These are phyloP conservation scores for Listronotus oregonensis DNA, from an alignment of 1,140 invertebrate species.

Conservation along the genomic window DNA sequence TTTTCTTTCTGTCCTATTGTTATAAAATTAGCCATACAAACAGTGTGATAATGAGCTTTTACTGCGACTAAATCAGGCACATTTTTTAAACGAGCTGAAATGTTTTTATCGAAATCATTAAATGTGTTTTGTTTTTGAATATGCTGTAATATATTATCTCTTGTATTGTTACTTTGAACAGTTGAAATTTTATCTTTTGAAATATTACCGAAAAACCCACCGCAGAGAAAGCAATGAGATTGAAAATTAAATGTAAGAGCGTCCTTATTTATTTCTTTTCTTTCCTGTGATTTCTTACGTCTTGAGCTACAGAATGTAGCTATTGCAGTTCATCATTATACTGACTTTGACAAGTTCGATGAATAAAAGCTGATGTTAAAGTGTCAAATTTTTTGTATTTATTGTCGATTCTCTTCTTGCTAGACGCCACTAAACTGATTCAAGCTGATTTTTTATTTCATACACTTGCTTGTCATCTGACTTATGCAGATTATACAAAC, in stretches of 20 bases:
- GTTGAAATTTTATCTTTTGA: slow-evolving; percentile 9
- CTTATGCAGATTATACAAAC: slow-evolving; percentile 14
- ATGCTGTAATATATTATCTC: too few species aligned
- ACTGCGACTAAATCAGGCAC: slow-evolving; percentile 19
- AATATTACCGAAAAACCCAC: slow-evolving; percentile 20
- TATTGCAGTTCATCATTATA: slow-evolving; percentile 17
- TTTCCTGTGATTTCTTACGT: slow-evolving; percentile 8
- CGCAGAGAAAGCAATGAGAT: slow-evolving; percentile 20
- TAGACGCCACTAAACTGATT: background rate
- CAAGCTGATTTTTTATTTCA: slow-evolving; percentile 8
- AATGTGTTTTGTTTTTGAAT: slow-evolving; percentile 17
- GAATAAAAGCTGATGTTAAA: slow-evolving; percentile 17
- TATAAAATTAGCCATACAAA: slow-evolving; percentile 13
- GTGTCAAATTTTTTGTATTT: slow-evolving; percentile 6
- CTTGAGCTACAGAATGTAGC: slow-evolving; percentile 10
- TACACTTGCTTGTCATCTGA: background rate
- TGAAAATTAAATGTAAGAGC: slow-evolving; percentile 18
- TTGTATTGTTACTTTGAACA: background rate
- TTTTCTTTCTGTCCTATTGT: slow-evolving; percentile 6
- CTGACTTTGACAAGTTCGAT: slow-evolving; percentile 20
- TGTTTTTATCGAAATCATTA: slow-evolving; percentile 22
- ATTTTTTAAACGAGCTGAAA: slow-evolving; percentile 25
- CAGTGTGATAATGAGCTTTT: slow-evolving; percentile 18
- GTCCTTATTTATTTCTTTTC: slow-evolving; percentile 20
- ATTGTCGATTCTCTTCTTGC: slow-evolving; percentile 6